A percentile compares a stretch with the other conserved stretches of the same genome.
Conservation (phyloP, 1,140 invertebrate species). For the Lanistes nyassanus region DNA sequence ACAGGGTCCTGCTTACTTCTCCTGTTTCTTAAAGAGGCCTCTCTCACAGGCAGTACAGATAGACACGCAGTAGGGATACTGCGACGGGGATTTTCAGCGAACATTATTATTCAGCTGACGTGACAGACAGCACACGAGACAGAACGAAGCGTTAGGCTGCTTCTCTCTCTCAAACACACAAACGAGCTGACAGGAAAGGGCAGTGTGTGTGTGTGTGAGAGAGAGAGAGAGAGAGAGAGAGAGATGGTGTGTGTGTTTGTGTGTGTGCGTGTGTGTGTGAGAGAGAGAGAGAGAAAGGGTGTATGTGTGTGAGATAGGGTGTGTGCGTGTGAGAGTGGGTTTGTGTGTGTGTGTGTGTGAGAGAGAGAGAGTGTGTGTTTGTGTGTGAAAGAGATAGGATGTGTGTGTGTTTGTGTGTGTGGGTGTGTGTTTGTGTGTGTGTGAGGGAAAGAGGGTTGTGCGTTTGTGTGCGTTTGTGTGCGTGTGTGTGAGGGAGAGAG, state of each 20-base stretch:
- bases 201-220: too few relatives aligned
- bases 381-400: neutral
- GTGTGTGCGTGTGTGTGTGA: neutral
- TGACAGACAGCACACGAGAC: too few relatives aligned
- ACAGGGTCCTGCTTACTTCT: too few relatives aligned
- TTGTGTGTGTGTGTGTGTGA: neutral
- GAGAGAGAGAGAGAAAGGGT: neutral
- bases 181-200: neutral
- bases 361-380: neutral
- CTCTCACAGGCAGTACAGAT: neutral
- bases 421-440: constrained; percentile 3
- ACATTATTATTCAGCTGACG: neutral
- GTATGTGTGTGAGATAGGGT: constrained; percentile 10
- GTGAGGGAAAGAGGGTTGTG: neutral
- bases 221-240: neutral
- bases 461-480: neutral
- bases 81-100: neutral
- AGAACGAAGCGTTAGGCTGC: neutral
- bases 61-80: neutral
- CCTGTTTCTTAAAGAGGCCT: neutral
- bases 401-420: constrained; percentile 1
- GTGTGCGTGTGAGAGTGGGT: neutral
- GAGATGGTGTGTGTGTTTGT: neutral
- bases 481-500: neutral
- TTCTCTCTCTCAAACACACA: too few relatives aligned